Conservation (phyloP, 2,888 invertebrate genomes). For the Mallateleia sp. region DNA sequence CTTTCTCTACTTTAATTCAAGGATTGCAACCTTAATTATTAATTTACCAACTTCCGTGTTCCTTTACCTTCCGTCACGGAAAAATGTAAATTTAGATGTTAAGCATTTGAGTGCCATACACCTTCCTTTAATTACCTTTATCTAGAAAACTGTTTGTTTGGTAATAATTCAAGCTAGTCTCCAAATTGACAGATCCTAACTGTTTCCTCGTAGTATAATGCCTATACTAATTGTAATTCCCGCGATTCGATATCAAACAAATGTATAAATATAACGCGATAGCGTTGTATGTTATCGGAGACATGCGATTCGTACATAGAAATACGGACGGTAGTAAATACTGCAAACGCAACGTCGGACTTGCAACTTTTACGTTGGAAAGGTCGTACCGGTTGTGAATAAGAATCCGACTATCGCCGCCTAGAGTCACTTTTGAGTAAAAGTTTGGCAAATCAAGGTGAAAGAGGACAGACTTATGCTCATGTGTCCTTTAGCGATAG, state of each 20-base stretch:
- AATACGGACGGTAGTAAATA: constrained; percentile 72
- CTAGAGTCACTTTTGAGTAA: constrained; percentile 40
- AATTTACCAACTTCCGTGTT: not conserved
- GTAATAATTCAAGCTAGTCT: constrained; percentile 47
- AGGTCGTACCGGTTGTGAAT: constrained; percentile 72
- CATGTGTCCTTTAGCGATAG: constrained; percentile 27
- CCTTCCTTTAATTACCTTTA: constrained; percentile 60
- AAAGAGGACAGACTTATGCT: constrained; percentile 20
- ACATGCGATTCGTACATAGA: constrained; percentile 72
- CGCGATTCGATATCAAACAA: constrained; percentile 70
- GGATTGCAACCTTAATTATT: not conserved
- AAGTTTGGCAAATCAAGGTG: constrained; percentile 50
- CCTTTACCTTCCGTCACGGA: not conserved
- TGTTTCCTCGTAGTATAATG: constrained; percentile 59
- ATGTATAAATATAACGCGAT: constrained; percentile 73
- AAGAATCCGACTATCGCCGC: constrained; percentile 45
- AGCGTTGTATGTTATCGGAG: constrained; percentile 68
- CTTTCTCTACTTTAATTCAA: not conserved
- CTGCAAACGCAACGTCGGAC: constrained; percentile 33
- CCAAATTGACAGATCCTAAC: constrained; percentile 45
- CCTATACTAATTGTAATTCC: constrained; percentile 70
- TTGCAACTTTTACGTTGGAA: constrained; percentile 59
- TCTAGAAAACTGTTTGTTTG: constrained; percentile 48
- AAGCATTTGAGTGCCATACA: constrained; percentile 15
- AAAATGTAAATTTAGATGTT: constrained; percentile 32